Evolutionary conservation across 2,888 invertebrate genomes (phyloP).

Genomic region (Rhagonycha lutea): DNA sequence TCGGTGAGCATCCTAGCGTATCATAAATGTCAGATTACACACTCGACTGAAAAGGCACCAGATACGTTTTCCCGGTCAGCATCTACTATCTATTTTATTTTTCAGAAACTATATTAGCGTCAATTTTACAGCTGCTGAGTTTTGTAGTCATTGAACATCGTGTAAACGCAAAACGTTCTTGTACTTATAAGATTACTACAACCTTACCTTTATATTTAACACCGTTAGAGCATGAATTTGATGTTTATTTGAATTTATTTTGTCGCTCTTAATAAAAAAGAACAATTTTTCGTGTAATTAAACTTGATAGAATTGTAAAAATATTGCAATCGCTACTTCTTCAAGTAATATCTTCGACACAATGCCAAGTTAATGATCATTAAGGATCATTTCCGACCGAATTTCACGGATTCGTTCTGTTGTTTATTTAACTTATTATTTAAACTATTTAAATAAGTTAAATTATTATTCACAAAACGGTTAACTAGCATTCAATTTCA

Average conservation of each 20-base stretch:
- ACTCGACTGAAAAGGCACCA: slow-evolving; percentile 26
- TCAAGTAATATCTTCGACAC: not conserved
- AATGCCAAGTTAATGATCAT: no score
- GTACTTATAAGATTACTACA: not conserved
- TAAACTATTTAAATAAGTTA: no score
- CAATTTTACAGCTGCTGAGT: slow-evolving; percentile 28
- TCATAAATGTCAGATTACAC: slow-evolving; percentile 30
- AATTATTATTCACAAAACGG: no score
- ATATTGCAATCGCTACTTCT: not conserved
- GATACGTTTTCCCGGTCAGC: slow-evolving; percentile 23
- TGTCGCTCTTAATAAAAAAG: not conserved
- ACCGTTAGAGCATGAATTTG: not conserved
- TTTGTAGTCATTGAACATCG: slow-evolving; percentile 21
- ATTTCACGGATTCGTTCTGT: no score
- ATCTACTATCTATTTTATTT: slow-evolving; percentile 26
- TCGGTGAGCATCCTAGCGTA: slow-evolving; percentile 8
- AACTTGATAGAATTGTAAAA: not conserved
- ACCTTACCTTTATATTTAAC: not conserved
- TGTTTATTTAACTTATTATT: no score
- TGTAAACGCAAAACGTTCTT: slow-evolving; percentile 12
- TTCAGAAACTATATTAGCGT: slow-evolving; percentile 17
- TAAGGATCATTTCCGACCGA: no score
- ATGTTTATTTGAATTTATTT: not conserved
- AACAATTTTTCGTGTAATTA: not conserved
- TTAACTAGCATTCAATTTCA: no score